A percentile compares a stretch with the other conserved stretches of the same genome.
Evolutionary conservation across 2,888 invertebrate species (phyloP).

Genomic region (Pinctada fucata): DNA sequence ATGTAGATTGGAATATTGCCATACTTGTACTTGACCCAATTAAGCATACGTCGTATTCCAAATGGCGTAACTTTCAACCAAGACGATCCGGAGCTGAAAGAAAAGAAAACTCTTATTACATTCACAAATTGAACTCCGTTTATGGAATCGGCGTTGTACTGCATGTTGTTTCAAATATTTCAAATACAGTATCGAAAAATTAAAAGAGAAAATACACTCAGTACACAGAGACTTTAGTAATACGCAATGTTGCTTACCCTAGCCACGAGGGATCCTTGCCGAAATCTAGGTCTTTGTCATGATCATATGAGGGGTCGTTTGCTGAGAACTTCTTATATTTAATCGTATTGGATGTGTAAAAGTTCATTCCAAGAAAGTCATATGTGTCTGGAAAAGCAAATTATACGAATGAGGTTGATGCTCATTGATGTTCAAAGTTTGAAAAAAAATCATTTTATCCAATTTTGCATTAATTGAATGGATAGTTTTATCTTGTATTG

Average conservation of each 20-base stretch:
- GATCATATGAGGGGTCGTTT: constrained; percentile 45
- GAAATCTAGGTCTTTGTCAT: constrained; percentile 57
- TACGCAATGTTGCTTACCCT: constrained; percentile 43
- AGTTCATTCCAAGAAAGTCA: constrained; percentile 87
- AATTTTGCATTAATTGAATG: too few species aligned
- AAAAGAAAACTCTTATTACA: background rate
- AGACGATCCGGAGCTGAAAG: constrained; percentile 53
- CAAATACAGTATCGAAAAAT: background rate
- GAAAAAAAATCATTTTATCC: too few species aligned
- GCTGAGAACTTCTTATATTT: constrained; percentile 24
- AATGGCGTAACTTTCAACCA: constrained; percentile 69
- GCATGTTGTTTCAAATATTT: too few species aligned
- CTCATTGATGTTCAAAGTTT: too few species aligned
- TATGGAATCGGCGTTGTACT: too few species aligned
- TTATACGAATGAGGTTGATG: background rate
- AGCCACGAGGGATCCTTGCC: constrained; percentile 47
- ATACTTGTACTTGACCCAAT: constrained; percentile 64
- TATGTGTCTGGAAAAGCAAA: constrained; percentile 78
- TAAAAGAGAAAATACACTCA: background rate
- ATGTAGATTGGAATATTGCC: constrained; percentile 64
- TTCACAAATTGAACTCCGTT: too few species aligned
- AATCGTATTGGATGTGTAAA: constrained; percentile 80
- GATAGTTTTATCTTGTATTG: too few species aligned
- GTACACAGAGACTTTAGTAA: background rate
- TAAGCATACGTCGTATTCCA: constrained; percentile 63